A percentile compares a stretch with the other conserved stretches of the same genome.
These are phyloP conservation scores for Pristionchus entomophagus DNA, from an alignment of 2,888 invertebrate genomes.

Conservation along the genomic window DNA sequence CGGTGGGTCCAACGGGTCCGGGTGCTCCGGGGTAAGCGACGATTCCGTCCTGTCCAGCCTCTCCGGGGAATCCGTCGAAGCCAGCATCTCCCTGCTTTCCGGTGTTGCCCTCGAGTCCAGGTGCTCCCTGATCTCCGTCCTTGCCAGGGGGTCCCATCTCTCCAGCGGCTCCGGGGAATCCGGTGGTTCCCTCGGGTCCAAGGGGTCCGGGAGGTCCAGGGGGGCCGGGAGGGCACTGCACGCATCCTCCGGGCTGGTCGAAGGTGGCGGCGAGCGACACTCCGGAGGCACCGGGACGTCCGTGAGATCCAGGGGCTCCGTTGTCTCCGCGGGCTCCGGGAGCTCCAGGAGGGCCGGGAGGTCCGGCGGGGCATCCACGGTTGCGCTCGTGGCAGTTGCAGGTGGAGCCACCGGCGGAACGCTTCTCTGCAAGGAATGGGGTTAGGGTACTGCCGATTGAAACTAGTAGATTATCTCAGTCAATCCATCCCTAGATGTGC, in stretches of 20 bases:
- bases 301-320: conserved; percentile 48
- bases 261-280: conserved; percentile 46
- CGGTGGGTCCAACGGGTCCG: conserved; percentile 51
- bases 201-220: conserved; percentile 47
- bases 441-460: not conserved
- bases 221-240: conserved; percentile 47
- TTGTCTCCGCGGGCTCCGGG: conserved; percentile 47
- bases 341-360: conserved; percentile 48
- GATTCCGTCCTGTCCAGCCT: conserved; percentile 53
- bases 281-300: conserved; percentile 47
- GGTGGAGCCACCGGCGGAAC: conserved; percentile 9
- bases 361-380: conserved; percentile 47
- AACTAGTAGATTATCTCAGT: not conserved
- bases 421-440: conserved; percentile 30
- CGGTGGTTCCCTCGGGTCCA: conserved; percentile 47
- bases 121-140: conserved; percentile 49
- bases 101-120: conserved; percentile 63
- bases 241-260: conserved; percentile 48
- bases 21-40: conserved; percentile 53
- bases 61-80: conserved; percentile 53
- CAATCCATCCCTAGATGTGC: not conserved
- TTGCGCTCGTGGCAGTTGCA: conserved; percentile 48
- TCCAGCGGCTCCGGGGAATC: conserved; percentile 47
- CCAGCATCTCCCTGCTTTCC: conserved; percentile 52
- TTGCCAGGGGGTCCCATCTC: conserved; percentile 46